phyloP scores from a whole-genome alignment of 2,113 vertebrate species.

The Sigmodon hispidus region DNA sequence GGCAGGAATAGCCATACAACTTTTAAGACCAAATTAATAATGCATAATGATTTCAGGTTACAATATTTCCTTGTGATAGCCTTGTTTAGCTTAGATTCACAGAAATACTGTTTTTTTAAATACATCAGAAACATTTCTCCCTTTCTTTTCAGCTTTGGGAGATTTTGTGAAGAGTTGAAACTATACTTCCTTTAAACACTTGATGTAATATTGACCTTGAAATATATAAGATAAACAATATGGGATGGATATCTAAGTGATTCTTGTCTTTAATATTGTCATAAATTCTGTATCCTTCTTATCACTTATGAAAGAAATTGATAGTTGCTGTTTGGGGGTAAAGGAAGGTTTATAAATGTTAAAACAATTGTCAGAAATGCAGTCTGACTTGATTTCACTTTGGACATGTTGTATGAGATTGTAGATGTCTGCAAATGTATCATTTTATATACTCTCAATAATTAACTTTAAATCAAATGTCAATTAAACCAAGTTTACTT shows the following conservation, averaged over 20 bases:
- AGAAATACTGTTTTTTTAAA: background rate
- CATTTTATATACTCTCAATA: background rate
- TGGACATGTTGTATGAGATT: background rate
- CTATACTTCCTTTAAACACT: background rate
- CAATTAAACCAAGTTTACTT: no score
- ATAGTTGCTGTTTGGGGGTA: background rate
- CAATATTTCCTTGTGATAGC: background rate
- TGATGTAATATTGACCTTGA: background rate
- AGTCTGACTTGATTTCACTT: background rate
- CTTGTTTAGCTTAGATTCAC: background rate
- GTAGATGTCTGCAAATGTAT: background rate
- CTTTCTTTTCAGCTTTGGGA: background rate
- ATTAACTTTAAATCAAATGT: background rate
- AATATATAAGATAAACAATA: background rate
- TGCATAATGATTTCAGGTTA: background rate
- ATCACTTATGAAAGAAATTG: background rate
- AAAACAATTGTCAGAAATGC: background rate
- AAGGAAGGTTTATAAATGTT: background rate
- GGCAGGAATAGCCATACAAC: no score
- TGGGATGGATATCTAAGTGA: background rate
- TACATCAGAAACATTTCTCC: background rate
- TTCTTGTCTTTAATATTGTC: background rate
- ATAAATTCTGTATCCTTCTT: background rate
- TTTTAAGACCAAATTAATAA: background rate
- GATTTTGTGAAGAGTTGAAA: background rate